Evolutionary conservation across 2,113 vertebrate genomes (phyloP).

Genomic region (Dicrurus megarhynchus): DNA sequence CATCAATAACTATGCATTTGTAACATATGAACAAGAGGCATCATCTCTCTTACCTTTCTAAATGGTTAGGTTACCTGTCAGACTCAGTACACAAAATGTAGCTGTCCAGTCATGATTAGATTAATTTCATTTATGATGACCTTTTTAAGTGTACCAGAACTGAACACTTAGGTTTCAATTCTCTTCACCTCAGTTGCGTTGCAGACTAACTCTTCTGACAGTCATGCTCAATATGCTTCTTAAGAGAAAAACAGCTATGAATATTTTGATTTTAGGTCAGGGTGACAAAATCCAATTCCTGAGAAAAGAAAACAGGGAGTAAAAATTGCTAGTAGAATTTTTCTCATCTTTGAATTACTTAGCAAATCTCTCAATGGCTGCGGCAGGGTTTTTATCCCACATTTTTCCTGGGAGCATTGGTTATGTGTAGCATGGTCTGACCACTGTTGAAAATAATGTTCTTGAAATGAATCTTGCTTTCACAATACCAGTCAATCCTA

Average conservation of each 20-base stretch:
- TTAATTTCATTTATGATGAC: neutral
- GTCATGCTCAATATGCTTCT: neutral
- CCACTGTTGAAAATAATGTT: neutral
- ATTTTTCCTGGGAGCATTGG: neutral
- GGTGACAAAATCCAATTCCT: neutral
- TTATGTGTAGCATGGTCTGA: neutral
- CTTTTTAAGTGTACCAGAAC: neutral
- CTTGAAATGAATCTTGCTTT: neutral
- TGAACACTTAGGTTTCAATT: neutral
- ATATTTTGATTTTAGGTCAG: neutral
- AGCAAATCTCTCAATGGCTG: neutral
- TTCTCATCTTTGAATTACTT: neutral
- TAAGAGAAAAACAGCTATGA: neutral
- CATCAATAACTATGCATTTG: neutral
- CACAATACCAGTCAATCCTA: neutral
- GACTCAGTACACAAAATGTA: neutral
- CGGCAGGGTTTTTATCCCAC: neutral
- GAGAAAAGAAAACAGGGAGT: neutral
- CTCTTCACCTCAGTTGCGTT: neutral
- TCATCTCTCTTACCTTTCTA: neutral
- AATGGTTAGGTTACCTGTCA: neutral
- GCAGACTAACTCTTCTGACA: neutral
- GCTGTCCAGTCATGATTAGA: neutral
- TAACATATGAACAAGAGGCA: neutral
- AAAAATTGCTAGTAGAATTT: neutral